Evolutionary conservation across 2,888 invertebrate genomes (phyloP), one percentile per base, ranked within the genome.

Genomic region (Gortyna flavago): DNA sequence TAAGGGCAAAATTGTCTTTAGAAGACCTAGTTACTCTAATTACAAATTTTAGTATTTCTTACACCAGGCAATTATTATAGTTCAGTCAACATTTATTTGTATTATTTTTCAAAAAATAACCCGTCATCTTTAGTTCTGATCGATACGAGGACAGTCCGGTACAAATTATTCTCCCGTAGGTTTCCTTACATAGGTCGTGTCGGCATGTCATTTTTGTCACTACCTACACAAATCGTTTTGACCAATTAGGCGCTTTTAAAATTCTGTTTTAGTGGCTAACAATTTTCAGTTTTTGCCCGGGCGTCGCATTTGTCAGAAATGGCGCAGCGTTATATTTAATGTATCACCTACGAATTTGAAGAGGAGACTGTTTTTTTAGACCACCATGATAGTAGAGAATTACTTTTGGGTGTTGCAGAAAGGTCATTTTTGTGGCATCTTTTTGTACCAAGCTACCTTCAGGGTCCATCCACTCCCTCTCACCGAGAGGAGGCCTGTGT

Each of bases 231-330:
- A 91, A 92, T 91, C 82, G 90, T 88, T 90, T 64, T 67, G 75
- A 88, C 86, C 92, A 92, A 92, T 92, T 92, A 92, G 88, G 84
- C 54, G 84, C 87, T 86, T 86, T 89, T 87, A 89, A 89, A 88
- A 90, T 89, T 89, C 89, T 88, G 81, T 84, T 85, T 89, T 88
- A 86, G 87, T 85, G 81, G 84, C 85, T 85, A 83, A 86, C 84
- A 79, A 86, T 83, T 79, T 81, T 79, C 16, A 35, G 54, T 81
- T 87, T 88, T 91, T 90, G 78, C 69, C 38, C 0, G 62, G 66
- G 79, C 85, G 77, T 74, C 54, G 75, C 0, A 35, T 72, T 84
- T 80, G 84, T 83, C 80, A 75, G 72, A 79, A 75, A 80, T 68
- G 75, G 79, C 65, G 84, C 51, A 64, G 75, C 51, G n/a, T 86